Percentiles rank a stretch among this genome's conserved stretches.
These are phyloP conservation scores for Synergus japonicus DNA, from an alignment of 2,888 invertebrate genomes.

Conservation along the genomic window DNA sequence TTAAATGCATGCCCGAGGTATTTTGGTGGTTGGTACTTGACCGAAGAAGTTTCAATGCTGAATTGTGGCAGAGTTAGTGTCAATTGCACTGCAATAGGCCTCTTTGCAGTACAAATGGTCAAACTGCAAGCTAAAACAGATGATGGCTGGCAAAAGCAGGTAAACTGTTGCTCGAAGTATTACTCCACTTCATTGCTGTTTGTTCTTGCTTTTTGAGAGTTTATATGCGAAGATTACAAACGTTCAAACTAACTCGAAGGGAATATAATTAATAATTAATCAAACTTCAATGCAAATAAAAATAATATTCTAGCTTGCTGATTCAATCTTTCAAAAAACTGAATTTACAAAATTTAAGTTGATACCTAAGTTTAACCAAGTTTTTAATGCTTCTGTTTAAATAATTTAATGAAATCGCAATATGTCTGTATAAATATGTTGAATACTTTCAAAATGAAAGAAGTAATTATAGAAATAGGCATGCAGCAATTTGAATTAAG, in stretches of 20 bases:
- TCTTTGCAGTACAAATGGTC: conserved; percentile 26
- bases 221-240: neutral
- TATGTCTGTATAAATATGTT: too few relatives aligned
- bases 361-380: too few relatives aligned
- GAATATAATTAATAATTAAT: neutral
- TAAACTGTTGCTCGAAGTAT: conserved; percentile 29
- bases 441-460: too few relatives aligned
- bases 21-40: conserved; percentile 22
- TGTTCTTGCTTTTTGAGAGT: neutral
- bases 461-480: too few relatives aligned
- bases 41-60: conserved; percentile 27
- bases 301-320: too few relatives aligned
- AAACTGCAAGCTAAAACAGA: conserved; percentile 8
- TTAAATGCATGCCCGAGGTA: conserved; percentile 30
- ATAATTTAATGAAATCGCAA: too few relatives aligned
- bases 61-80: conserved; percentile 28
- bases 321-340: too few relatives aligned
- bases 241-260: neutral
- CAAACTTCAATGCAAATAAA: too few relatives aligned
- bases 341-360: too few relatives aligned
- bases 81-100: conserved; percentile 37
- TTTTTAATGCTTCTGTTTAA: too few relatives aligned
- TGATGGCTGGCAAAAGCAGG: neutral
- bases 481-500: too few relatives aligned
- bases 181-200: neutral